Evolutionary conservation across 2,113 vertebrate species (phyloP), one percentile per base, ranked within the genome.

Genomic region (Gobius niger): DNA sequence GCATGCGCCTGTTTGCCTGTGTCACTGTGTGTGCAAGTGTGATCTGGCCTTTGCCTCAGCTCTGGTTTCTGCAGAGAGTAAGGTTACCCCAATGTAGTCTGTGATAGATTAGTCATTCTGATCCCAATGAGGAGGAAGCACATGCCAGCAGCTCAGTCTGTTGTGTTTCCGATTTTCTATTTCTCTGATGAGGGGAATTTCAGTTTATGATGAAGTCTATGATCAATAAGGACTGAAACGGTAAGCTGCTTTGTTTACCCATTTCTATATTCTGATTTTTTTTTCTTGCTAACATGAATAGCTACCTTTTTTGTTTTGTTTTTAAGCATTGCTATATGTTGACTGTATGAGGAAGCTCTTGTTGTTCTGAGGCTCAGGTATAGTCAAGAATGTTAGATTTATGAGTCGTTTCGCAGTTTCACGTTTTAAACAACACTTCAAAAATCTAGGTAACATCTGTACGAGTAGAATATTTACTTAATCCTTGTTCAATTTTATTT

Each of bases 51-150:
- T 83, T 73, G 82, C 53, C 65, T 50, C 83, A 90, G 84, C 87
- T 92, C 91, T 86, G 47, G 88, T 93, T 92, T 89, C 91, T 80
- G 73, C 59, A 64, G 44, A 90, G 91, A 82, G 63, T 93, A 90
- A 86, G 82, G 90, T 92, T 93, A 91, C 90, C 52, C 74, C 62
- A 73, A 40, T 70, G 79, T 67, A 56, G 78, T 75, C 78, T 82
- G 82, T 82, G 87, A 87, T 44, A 85, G 76, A 88, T 82, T 75
- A 82, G 79, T 72, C 75, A 83, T 79, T 86, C 79, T 79, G 67
- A 81, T 86, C 75, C 73, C 73, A 78, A 70, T 82, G 77, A 77
- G 75, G 76, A 77, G 70, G 69, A 18, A 72, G 79, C 56, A 75
- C 59, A 77, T 66, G 75, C 46, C 56, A 73, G 66, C 66, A 57